Base-by-base conservation (phyloP, 2,797 vertebrate genomes). In the Myotis daubentonii region DNA sequence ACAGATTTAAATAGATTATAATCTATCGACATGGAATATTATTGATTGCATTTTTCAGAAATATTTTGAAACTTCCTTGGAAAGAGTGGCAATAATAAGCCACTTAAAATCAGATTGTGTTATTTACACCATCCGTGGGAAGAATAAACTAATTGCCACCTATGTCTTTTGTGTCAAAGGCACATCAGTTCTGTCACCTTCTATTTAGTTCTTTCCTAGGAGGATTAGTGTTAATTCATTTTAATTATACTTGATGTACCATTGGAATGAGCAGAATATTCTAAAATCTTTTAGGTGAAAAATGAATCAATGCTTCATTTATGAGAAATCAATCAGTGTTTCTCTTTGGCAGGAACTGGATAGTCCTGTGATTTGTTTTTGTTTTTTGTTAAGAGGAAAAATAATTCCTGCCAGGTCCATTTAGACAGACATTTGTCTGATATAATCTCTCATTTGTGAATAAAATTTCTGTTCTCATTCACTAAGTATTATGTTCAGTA, bases 211-310 rank as follows among this genome's bases (percentile, higher is more conserved):
- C 44, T 87, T 87, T 78, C 71, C 65, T 49, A 78, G 22, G n/a
- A 72, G 17, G 38, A 33, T 25, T 78, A 38, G 25, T 87, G 22
- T 60, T 85, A 75, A 41, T 68, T n/a, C 30, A 16, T 78, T 87
- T 87, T 86, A 49, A 33, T 84, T 84, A 41, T 78, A 81, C 25
- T 55, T 30, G n/a, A 57, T 81, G 6, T 53, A 66, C 36, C 28
- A 44, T 23, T 93, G n/a, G 19, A 91, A 71, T 93, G 33, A 90
- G 75, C 36, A 66, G 38, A 76, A 57, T 81, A 87, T 88, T 76
- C n/a, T 88, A 79, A 85, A 91, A 70, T 33, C 28, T 83, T 88
- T 75, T 28, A 55, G 55, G 62, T 84, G 12, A n/a, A 93, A 82
- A 94, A 55, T 44, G 8, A 79, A 41, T 33, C 22, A 79, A 6